Evolutionary conservation across 2,888 invertebrate genomes (phyloP), one percentile per base, ranked within the genome.

Genomic region (Argyresthia albistria): DNA sequence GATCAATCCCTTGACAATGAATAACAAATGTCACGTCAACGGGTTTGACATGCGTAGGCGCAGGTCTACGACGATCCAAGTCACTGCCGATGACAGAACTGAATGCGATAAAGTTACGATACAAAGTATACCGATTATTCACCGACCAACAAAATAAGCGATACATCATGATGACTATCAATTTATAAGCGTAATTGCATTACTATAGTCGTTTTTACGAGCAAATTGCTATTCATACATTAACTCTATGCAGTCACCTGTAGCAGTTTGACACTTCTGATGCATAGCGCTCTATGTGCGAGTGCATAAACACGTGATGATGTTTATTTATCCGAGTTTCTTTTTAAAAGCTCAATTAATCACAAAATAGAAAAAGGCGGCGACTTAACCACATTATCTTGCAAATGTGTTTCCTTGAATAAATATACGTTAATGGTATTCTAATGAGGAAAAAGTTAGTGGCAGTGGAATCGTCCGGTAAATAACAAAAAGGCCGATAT

Each of bases 161-260:
- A 48, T 48, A 14, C 36, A 48, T 48, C 36, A 48, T 14, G 36
- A 48, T 48, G 36, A 15, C 36, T 16, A 48, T 45, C 45, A 37
- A 37, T 4, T n/a, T 9, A 36, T 36, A 39, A n/a, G 15, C 15
- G 48, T 48, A 48, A 48, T 48, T 48, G 48, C 48, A 37, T 48
- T 48, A 48, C 25, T 10, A 36, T 15, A 48, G 10, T 25, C 25
- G 25, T 48, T 48, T 36, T 48, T 48, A 37, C 14, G 15, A 36
- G 35, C 46, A 37, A 48, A 48, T 37, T 48, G 37, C 14, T 15
- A 48, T 48, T 36, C 15, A 12, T 48, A 37, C 14, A 48, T 48
- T 48, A 48, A 48, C 37, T 36, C 36, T 37, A 35, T 43, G 15
- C 35, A 45, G 35, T 51, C 51, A 51, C 43, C 51, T 51, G 51